These are phyloP conservation scores for Bovichtus variegatus DNA, from an alignment of 2,797 vertebrate genomes.

Conservation along the genomic window DNA sequence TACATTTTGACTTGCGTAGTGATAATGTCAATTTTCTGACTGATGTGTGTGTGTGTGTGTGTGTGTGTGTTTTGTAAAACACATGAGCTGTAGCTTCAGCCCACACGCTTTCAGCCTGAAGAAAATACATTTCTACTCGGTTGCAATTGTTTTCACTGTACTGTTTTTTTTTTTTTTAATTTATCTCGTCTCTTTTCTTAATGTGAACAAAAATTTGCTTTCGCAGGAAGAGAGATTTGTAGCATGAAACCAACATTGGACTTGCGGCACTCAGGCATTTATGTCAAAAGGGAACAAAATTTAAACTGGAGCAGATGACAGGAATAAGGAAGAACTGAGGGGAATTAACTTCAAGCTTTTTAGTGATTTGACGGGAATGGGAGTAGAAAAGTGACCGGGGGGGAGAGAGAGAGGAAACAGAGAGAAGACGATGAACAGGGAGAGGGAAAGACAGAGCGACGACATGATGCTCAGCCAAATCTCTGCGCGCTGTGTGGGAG, in stretches of 20 bases:
- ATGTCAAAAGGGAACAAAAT: slow-evolving; percentile 29
- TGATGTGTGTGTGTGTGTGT: background rate
- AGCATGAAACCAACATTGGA: slow-evolving; percentile 11
- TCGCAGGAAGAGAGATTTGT: slow-evolving; percentile 2
- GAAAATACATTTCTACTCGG: too few relatives aligned
- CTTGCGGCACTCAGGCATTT: slow-evolving; percentile 4
- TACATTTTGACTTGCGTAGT: background rate
- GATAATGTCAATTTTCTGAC: fast-evolving
- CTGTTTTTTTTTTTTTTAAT: background rate
- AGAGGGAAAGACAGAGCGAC: slow-evolving; percentile 17
- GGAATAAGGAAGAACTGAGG: slow-evolving; percentile 37
- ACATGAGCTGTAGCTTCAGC: too few relatives aligned
- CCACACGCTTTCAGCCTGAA: too few relatives aligned
- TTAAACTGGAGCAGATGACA: slow-evolving; percentile 37
- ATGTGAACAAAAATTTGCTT: background rate
- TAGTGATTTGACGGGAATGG: slow-evolving; percentile 33
- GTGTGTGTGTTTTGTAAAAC: background rate
- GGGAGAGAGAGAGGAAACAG: slow-evolving; percentile 16
- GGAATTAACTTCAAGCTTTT: slow-evolving; percentile 27
- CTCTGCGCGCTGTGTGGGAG: slow-evolving; percentile 31
- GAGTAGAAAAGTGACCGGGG: background rate
- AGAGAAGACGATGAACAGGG: slow-evolving; percentile 14
- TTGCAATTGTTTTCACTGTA: background rate
- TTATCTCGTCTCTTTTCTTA: background rate
- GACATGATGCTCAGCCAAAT: slow-evolving; percentile 1